Evolutionary conservation across 2,888 invertebrate species (phyloP).

Genomic region (Sipha maydis): DNA sequence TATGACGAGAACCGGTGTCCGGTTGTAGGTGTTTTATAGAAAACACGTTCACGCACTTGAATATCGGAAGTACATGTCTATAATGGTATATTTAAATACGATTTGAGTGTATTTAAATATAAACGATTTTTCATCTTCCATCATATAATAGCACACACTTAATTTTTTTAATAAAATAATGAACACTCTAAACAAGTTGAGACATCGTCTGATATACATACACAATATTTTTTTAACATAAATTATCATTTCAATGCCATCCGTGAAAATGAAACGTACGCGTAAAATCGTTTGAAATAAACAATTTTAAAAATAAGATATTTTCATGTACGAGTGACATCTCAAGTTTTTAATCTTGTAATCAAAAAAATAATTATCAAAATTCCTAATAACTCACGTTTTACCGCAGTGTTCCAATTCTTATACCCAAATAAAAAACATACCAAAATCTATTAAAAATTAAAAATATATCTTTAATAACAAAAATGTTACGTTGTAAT

Average conservation of each 20-base stretch:
- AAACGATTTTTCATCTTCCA: neutral
- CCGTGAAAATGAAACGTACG: neutral
- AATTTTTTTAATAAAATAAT: neutral
- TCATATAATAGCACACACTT: neutral
- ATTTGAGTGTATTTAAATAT: neutral
- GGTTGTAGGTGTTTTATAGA: neutral
- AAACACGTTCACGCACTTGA: neutral
- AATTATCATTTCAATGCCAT: conserved; percentile 28
- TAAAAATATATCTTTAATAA: too few relatives aligned
- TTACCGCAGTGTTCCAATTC: neutral
- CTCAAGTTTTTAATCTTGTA: neutral
- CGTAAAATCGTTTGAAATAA: neutral
- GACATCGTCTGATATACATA: neutral
- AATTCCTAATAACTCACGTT: neutral
- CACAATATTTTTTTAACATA: neutral
- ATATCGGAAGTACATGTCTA: conserved; percentile 1
- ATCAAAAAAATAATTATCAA: neutral
- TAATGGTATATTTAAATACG: neutral
- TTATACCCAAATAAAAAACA: neutral
- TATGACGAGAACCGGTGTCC: neutral
- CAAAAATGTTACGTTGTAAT: too few relatives aligned
- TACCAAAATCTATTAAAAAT: too few relatives aligned
- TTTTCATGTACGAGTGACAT: neutral
- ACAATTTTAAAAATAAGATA: neutral
- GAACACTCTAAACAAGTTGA: neutral